phyloP scores from a whole-genome alignment of 1,140 invertebrate species.

The Subanguina moxae region DNA sequence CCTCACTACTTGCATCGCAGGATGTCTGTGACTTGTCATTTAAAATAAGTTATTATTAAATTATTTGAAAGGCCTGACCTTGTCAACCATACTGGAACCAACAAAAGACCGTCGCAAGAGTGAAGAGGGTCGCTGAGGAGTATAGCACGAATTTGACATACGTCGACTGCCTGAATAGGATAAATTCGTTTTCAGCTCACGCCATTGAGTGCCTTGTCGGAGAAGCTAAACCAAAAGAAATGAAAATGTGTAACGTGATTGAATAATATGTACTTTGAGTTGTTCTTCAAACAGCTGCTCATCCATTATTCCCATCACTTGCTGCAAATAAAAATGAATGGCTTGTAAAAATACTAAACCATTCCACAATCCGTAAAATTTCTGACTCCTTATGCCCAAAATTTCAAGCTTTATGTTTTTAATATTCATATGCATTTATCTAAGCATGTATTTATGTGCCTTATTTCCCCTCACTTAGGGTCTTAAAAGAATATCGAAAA shows the following conservation, averaged over 20 bases:
- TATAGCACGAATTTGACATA: neutral
- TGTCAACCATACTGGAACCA: neutral
- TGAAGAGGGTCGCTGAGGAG: neutral
- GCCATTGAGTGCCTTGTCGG: slow-evolving; percentile 29
- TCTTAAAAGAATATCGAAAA: no score
- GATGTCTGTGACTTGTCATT: neutral
- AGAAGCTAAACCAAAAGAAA: neutral
- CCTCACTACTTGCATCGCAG: slow-evolving; percentile 21
- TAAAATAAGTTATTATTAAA: neutral
- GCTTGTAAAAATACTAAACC: neutral
- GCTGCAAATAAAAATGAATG: slow-evolving; percentile 19
- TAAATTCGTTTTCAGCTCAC: slow-evolving; percentile 19
- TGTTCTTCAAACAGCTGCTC: slow-evolving; percentile 15
- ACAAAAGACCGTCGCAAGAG: neutral
- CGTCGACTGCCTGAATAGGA: neutral
- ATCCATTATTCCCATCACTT: slow-evolving; percentile 37
- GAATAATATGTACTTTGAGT: neutral
- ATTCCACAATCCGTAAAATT: no score
- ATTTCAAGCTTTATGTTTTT: neutral
- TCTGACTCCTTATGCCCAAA: no score
- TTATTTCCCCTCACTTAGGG: no score
- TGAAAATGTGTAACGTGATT: no score
- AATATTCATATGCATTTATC: no score
- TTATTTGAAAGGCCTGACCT: neutral
- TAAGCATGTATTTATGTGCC: no score